phyloP scores from a whole-genome alignment of 2,113 vertebrate species.

The Pan troglodytes region NHGRI_mPanTro3-v2.1_pri NC_086016.1:38485001-38485500 shows the following conservation, averaged over 20 bases:
- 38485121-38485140: fast-evolving
- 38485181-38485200: not conserved
- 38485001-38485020: not conserved
- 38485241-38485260: not conserved
- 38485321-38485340: not conserved
- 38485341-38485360: not conserved
- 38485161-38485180: not conserved
- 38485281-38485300: no score
- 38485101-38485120: not conserved
- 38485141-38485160: not conserved
- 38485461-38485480: not conserved
- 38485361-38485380: not conserved
- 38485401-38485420: not conserved
- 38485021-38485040: not conserved
- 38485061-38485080: not conserved
- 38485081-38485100: not conserved
- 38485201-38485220: not conserved
- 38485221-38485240: not conserved
- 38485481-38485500: no score
- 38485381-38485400: not conserved
- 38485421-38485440: not conserved
- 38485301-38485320: not conserved
- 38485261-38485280: not conserved
- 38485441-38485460: not conserved
- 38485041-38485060: not conserved